Base-by-base conservation (phyloP, 2,113 vertebrate genomes). In the Caranx ignobilis region DNA sequence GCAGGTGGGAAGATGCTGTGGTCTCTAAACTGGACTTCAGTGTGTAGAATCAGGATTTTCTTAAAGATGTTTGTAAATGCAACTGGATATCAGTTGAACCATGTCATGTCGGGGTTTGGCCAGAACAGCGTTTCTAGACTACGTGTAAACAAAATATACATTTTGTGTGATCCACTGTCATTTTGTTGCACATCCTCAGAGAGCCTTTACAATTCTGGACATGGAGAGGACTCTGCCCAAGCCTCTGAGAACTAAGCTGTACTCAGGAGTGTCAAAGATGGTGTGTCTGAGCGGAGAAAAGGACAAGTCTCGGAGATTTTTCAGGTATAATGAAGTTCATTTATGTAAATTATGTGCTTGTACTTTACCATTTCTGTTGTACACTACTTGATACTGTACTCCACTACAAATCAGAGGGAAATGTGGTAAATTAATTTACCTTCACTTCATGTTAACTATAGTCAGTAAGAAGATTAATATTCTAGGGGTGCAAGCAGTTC, bases 121-220 rank as follows among this genome's bases (percentile, higher is more conserved):
- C 26, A 16, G 15, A 34, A 26, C 26, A 26, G 26, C 26, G n/a
- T 32, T 47, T 56, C 19, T 34, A 56, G 67, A 65, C 4, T 55
- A 2, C 15, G 37, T 37, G 5, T 37, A 37, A 37, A 37, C 35
- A 37, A 37, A 37, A 37, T 37, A 37, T 21, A 54, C 1, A 10
- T 31, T 41, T 63, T 18, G 18, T 65, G 39, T 19, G 10, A 11
- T 19, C 37, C 39, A 13, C 50, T 52, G 1, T 18, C 16, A 47
- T 47, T 47, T 48, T 48, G 15, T 48, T 6, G 47, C 88, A 47
- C 12, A 43, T 80, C 81, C 39, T 2, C 69, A 98, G 97, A 94
- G 96, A 90, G 96, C 97, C 43, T 93, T 95, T 54, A 97, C 96
- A 2, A 97, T 96, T 77, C 11, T 97, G 93, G 96, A 98, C 85